phyloP scores from a whole-genome alignment of 2,888 invertebrate species.

The Brenthis ino region DNA sequence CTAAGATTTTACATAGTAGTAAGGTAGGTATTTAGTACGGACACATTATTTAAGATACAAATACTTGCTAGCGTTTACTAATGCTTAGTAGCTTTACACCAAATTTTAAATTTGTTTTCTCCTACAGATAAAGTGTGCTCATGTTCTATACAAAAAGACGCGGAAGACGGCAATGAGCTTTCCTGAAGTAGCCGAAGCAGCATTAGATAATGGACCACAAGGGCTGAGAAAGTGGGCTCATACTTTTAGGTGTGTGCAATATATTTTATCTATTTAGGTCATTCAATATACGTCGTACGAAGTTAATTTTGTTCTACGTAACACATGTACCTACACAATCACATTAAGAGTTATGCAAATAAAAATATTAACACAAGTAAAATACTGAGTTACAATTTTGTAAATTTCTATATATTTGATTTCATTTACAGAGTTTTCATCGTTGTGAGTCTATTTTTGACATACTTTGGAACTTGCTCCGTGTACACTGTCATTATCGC shows the following conservation, averaged over 20 bases:
- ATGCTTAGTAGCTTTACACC: neutral
- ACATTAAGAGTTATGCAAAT: too few relatives aligned
- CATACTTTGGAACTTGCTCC: slow-evolving; percentile 98
- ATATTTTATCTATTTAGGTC: neutral
- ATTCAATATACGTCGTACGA: too few relatives aligned
- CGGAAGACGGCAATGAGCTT: slow-evolving; percentile 90
- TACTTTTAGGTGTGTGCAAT: slow-evolving; percentile 81
- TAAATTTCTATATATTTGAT: slow-evolving; percentile 29
- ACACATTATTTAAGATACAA: neutral
- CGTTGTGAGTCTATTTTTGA: slow-evolving; percentile 90
- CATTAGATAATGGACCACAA: slow-evolving; percentile 89
- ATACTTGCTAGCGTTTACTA: neutral
- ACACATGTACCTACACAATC: too few relatives aligned
- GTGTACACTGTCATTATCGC: slow-evolving; percentile 98
- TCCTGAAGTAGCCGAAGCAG: slow-evolving; percentile 91
- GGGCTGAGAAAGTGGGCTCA: slow-evolving; percentile 84
- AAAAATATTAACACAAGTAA: too few relatives aligned
- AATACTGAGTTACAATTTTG: too few relatives aligned
- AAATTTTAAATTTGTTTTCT: slow-evolving; percentile 16
- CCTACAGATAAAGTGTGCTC: slow-evolving; percentile 90
- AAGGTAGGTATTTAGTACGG: neutral
- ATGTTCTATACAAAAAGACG: slow-evolving; percentile 88
- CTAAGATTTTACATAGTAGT: too few relatives aligned
- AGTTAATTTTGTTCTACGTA: too few relatives aligned
- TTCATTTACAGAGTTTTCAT: slow-evolving; percentile 84